Evolutionary conservation across 2,888 invertebrate species (phyloP), one percentile per base, ranked within the genome.

Genomic region (Lithodes maja): DNA sequence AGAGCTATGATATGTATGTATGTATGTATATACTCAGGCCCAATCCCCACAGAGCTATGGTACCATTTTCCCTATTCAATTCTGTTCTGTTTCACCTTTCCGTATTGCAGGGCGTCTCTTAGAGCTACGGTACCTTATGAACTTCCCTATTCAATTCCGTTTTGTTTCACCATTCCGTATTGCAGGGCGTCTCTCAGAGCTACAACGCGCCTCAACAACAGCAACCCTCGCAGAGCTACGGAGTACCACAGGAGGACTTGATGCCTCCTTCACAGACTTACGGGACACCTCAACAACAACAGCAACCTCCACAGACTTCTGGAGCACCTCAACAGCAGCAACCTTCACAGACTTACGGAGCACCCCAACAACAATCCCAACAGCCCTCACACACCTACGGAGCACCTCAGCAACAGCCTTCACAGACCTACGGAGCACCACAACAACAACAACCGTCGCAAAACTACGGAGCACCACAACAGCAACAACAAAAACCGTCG

Each of bases 371-470:
- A 9, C 75, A 75, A n/a, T 52, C 54, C 5, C 1, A 77, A 15
- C 49, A 69, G 69, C 69, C 79, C 1, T 53, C 71, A 2, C 84
- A 84, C n/a, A 83, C 9, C 52, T 83, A 74, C 52, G 75, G 75
- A 53, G 15, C 71, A 50, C 74, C 80, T 2, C 78, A 79, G 52
- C 33, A 69, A n/a, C 53, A 61, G n/a, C 86, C 86, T 2, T 83
- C 87, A 68, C 86, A 86, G 86, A 82, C 50, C 50, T 86, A 82
- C 74, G 75, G 75, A 55, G 82, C 75, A 55, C 81, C 81, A 50
- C 71, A 86, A 15, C 82, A 82, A 74, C 75, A 86, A 5, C 17
- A 50, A n/a, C 81, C 81, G 15, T 86, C 86, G 9, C 86, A 81
- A 50, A 82, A 17, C 17, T 86, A 86, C 61, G 68, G 82, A 49